A percentile compares a stretch with the other conserved stretches of the same genome.
phyloP scores from a whole-genome alignment of 2,888 invertebrate genomes.

The Hofmannophila pseudospretella region DNA sequence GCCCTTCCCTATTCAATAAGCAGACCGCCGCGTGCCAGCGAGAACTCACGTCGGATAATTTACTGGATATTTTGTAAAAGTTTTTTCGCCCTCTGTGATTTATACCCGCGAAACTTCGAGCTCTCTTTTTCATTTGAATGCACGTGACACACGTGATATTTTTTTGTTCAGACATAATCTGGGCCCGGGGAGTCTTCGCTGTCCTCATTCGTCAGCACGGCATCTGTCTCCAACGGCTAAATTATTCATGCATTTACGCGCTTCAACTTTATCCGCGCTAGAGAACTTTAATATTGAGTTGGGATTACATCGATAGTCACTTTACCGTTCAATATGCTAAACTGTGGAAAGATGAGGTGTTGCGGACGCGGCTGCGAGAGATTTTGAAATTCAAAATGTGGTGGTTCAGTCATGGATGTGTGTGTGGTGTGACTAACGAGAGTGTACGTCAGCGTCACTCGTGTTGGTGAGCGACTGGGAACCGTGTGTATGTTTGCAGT shows the following conservation, averaged over 20 bases:
- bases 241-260: slow-evolving; percentile 74
- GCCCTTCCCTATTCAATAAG: slow-evolving; percentile 74
- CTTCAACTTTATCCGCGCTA: slow-evolving; percentile 55
- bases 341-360: slow-evolving; percentile 48
- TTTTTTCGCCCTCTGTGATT: slow-evolving; percentile 77
- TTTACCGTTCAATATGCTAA: slow-evolving; percentile 60
- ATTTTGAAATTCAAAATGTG: slow-evolving; percentile 40
- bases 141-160: slow-evolving; percentile 77
- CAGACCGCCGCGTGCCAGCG: slow-evolving; percentile 74
- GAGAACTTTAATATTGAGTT: slow-evolving; percentile 61
- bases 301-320: slow-evolving; percentile 63
- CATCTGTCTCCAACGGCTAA: slow-evolving; percentile 67
- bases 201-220: slow-evolving; percentile 65
- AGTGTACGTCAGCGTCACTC: slow-evolving; percentile 50
- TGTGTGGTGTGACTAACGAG: slow-evolving; percentile 56
- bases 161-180: slow-evolving; percentile 73
- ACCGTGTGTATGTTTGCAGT: slow-evolving; percentile 87
- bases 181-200: slow-evolving; percentile 51
- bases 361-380: slow-evolving; percentile 24
- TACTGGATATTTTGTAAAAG: slow-evolving; percentile 78
- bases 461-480: slow-evolving; percentile 75
- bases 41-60: slow-evolving; percentile 78
- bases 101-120: slow-evolving; percentile 75
- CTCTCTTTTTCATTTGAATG: slow-evolving; percentile 77
- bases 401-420: slow-evolving; percentile 74